Percentiles rank a stretch among this genome's conserved stretches.
These are phyloP conservation scores for Philereme transversata DNA, from an alignment of 2,888 invertebrate genomes.

Conservation along the genomic window DNA sequence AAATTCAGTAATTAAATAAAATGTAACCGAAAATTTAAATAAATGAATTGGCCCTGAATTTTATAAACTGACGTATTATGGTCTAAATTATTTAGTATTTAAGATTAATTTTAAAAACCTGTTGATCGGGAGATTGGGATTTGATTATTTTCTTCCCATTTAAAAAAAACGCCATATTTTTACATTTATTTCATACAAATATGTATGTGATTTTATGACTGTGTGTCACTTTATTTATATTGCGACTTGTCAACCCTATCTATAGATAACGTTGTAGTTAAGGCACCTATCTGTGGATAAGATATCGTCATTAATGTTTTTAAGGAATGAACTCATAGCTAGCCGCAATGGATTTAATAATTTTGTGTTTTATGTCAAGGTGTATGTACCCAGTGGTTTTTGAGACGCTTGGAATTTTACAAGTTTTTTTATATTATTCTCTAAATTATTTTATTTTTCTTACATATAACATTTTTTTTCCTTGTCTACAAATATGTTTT, in stretches of 20 bases:
- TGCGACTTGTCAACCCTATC: constrained; percentile 1
- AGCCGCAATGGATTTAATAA: constrained; percentile 5
- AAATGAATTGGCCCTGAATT: constrained; percentile 4
- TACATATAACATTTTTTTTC: background rate
- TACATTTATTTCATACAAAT: constrained; percentile 36
- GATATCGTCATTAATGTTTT: background rate
- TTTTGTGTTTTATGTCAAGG: background rate
- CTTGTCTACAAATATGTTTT: background rate
- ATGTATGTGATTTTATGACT: constrained; percentile 28
- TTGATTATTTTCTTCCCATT: constrained; percentile 47
- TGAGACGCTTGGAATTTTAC: constrained; percentile 17
- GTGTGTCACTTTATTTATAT: constrained; percentile 8
- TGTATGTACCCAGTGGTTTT: constrained; percentile 21
- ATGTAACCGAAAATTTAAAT: constrained; percentile 14
- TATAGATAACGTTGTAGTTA: background rate
- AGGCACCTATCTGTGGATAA: background rate
- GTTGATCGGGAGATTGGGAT: constrained; percentile 58
- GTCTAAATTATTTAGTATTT: constrained; percentile 33
- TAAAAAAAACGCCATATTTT: constrained; percentile 32
- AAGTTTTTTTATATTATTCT: constrained; percentile 1
- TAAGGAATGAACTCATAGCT: constrained; percentile 12
- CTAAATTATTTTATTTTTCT: background rate
- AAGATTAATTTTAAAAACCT: constrained; percentile 41
- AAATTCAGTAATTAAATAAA: constrained; percentile 2
- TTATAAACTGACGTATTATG: constrained; percentile 22